phyloP scores from a whole-genome alignment of 2,888 invertebrate species.

The Antheraea assamensis region DNA sequence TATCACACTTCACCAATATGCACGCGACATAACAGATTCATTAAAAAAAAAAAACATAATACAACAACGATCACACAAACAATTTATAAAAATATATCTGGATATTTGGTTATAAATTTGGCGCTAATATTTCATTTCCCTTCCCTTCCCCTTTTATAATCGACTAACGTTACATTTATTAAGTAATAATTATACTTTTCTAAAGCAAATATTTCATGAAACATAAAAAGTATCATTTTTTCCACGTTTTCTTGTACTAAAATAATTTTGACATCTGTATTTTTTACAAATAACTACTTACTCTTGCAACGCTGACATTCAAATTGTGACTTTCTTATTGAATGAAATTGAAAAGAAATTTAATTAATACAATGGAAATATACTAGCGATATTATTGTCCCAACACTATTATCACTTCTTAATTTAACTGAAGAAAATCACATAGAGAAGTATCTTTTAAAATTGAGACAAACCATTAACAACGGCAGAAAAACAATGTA shows the following conservation, averaged over 20 bases:
- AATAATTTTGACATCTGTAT: background rate
- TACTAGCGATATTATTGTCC: conserved; percentile 1
- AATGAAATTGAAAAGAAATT: background rate
- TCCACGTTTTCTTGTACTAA: background rate
- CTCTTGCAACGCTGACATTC: background rate
- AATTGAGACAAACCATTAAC: background rate
- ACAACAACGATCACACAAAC: conserved; percentile 35
- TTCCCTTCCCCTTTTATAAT: background rate
- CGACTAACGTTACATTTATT: background rate
- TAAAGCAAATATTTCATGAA: background rate
- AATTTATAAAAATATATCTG: conserved; percentile 61
- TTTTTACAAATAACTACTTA: background rate
- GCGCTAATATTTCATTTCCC: conserved; percentile 39
- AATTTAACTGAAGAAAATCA: background rate
- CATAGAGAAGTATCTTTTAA: background rate
- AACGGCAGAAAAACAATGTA: background rate
- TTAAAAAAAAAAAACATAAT: conserved; percentile 31
- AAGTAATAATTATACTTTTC: background rate
- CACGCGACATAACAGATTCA: background rate
- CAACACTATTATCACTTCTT: background rate
- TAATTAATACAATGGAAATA: background rate
- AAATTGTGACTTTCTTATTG: background rate
- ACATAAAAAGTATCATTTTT: background rate
- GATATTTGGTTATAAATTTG: conserved; percentile 63
- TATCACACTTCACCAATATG: too few relatives aligned